Base-by-base conservation (phyloP, 2,797 vertebrate species). In the Tolypeutes matacus region DNA sequence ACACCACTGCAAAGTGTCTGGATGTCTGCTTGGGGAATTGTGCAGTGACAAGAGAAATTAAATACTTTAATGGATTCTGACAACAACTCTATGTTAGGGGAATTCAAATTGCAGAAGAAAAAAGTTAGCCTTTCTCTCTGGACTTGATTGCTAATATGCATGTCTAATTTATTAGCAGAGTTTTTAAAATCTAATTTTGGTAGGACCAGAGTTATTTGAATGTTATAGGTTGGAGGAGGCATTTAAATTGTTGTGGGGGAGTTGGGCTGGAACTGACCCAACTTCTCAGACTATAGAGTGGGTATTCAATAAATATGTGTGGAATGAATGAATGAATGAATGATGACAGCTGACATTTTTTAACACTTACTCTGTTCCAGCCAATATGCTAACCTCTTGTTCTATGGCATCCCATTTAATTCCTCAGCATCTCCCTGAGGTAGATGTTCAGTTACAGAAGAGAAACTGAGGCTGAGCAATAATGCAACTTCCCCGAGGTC, bases 1-100 rank as follows among this genome's bases (percentile, higher is more conserved):
- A 94, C 53, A 42, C 77, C 84, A 42, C 72, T 14, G 82, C 93
- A 88, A 62, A 94, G 96, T 93, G 14, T 12, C 95, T 96, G 91
- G 78, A 93, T 96, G 93, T 93, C 96, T 98, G 92, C 95, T 96
- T 29, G 31, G 97, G 96, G 96, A 97, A 96, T 97, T 96, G 94
- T 65, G 77, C 95, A 88, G 80, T 67, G 53, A 97, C 94, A 96
- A 92, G 96, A 97, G 94, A 96, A 97, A 97, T 97, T 95, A 97
- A 97, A 95, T 97, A 97, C 95, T 60, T 80, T 97, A 97, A 98
- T 97, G 78, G 96, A 95, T 98, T 97, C 97, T 98, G 98, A 98
- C 98, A 98, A 97, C 95, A 96, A 78, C 70, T 95, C 87, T 83
- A 80, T 87, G 95, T 94, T 95, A 67, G 60, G 96, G 96, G 97